Conservation (phyloP, 2,797 vertebrate genomes). For the Scyliorhinus canicula region DNA sequence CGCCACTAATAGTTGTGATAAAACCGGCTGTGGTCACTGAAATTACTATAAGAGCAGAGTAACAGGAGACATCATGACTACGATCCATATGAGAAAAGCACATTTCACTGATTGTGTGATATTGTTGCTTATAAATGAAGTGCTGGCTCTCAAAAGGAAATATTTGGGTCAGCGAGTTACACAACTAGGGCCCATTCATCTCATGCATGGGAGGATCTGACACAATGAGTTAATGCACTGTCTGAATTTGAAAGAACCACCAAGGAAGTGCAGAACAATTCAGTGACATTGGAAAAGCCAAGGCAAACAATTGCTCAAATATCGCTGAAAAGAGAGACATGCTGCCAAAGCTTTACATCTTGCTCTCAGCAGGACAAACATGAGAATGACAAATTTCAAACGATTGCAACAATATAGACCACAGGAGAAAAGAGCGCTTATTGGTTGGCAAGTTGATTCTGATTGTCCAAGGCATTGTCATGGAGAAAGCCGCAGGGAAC, state of each 20-base stretch:
- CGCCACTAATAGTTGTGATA: not conserved
- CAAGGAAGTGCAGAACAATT: conserved; percentile 4
- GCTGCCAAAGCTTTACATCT: not conserved
- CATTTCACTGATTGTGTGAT: not conserved
- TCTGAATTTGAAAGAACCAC: conserved; percentile 7
- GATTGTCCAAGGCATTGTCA: not conserved
- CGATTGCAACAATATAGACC: not conserved
- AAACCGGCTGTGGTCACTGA: not conserved
- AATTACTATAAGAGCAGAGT: not conserved
- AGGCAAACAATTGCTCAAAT: not conserved
- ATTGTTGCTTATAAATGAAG: conserved; percentile 2
- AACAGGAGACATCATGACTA: conserved; percentile 6
- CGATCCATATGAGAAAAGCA: not conserved
- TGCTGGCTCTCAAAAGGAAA: conserved; percentile 23
- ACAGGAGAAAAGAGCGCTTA: not conserved
- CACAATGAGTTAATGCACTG: conserved; percentile 34
- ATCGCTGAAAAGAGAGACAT: not conserved
- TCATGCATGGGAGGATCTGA: conserved; percentile 29
- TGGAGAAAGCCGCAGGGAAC: not conserved
- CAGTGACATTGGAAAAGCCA: not conserved
- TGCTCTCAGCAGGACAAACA: not conserved
- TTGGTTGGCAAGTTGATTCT: not conserved
- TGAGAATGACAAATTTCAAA: not conserved
- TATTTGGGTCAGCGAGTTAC: conserved; percentile 21
- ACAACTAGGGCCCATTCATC: conserved; percentile 12